A percentile compares a stretch with the other conserved stretches of the same genome.
Conservation (phyloP, 2,113 vertebrate genomes). For the Lethenteron reissneri region DNA sequence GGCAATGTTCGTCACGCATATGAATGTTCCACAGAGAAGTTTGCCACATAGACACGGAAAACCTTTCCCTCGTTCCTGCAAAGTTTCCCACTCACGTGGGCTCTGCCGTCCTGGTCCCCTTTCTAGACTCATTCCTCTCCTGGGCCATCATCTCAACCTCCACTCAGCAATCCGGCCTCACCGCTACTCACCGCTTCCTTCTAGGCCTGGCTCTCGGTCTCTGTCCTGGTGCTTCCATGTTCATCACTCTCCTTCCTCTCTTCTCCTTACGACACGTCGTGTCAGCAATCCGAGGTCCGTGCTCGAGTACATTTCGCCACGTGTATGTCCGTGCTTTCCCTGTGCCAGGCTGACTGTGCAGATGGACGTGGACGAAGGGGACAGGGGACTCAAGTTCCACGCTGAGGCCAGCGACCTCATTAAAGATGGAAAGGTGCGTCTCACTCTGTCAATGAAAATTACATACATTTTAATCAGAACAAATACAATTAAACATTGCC, state of each 20-base stretch:
- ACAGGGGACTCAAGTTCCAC: slow-evolving; percentile 30
- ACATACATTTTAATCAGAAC: too few relatives aligned
- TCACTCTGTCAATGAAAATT: too few relatives aligned
- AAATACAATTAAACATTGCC: too few relatives aligned
- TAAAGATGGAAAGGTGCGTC: slow-evolving; percentile 9
- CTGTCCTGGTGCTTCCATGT: background rate
- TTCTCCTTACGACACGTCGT: background rate
- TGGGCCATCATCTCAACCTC: too few relatives aligned
- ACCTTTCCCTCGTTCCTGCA: too few relatives aligned
- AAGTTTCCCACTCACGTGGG: too few relatives aligned
- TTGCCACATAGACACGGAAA: too few relatives aligned
- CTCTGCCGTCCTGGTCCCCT: too few relatives aligned
- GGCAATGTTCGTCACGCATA: slow-evolving; percentile 28
- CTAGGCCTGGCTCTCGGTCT: slow-evolving; percentile 6
- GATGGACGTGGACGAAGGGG: slow-evolving; percentile 20
- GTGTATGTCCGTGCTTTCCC: background rate
- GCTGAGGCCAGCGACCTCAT: slow-evolving; percentile 42
- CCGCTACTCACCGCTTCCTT: background rate
- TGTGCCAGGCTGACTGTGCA: slow-evolving; percentile 38
- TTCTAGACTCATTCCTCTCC: too few relatives aligned
- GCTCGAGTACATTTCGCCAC: background rate
- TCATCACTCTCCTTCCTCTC: background rate
- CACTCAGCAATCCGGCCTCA: background rate
- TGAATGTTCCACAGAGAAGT: background rate
- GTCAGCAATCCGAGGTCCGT: background rate